These are phyloP conservation scores for Cyrtodaria siliqua DNA, from an alignment of 2,888 invertebrate genomes.

Conservation along the genomic window DNA sequence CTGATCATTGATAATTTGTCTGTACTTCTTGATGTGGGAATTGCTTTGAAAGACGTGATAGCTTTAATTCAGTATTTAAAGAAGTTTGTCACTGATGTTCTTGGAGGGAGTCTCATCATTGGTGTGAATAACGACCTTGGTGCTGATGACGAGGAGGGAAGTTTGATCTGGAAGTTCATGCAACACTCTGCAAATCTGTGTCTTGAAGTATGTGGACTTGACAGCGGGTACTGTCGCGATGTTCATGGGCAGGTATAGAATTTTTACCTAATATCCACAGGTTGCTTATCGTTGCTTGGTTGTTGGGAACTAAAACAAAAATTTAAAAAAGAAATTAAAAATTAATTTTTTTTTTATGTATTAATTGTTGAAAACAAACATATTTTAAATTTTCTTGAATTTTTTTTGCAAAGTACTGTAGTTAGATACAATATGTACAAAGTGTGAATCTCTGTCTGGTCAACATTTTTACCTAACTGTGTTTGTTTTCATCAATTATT, in stretches of 20 bases:
- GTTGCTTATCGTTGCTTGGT: too few species aligned
- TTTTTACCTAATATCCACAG: too few species aligned
- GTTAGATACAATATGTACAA: too few species aligned
- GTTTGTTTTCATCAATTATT: too few species aligned
- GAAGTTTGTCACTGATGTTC: constrained; percentile 6
- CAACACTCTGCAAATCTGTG: constrained; percentile 70
- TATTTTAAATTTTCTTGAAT: too few species aligned
- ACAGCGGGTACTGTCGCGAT: constrained; percentile 83
- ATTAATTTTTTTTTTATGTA: too few species aligned
- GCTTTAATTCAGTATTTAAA: constrained; percentile 68
- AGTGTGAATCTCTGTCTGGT: too few species aligned
- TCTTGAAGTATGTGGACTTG: constrained; percentile 73
- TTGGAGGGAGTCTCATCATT: constrained; percentile 57
- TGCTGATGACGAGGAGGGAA: constrained; percentile 70
- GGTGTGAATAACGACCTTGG: constrained; percentile 62
- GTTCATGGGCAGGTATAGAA: constrained; percentile 82
- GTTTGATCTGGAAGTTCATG: constrained; percentile 66
- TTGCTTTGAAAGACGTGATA: constrained; percentile 58
- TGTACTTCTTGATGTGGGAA: constrained; percentile 69
- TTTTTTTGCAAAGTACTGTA: too few species aligned
- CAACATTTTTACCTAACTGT: too few species aligned
- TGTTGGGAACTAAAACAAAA: too few species aligned
- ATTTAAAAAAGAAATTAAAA: too few species aligned
- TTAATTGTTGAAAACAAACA: too few species aligned
- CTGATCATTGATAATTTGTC: constrained; percentile 78